A percentile compares a stretch with the other conserved stretches of the same genome.
phyloP scores from a whole-genome alignment of 2,888 invertebrate genomes.

The Pachydiplax longipennis region DNA sequence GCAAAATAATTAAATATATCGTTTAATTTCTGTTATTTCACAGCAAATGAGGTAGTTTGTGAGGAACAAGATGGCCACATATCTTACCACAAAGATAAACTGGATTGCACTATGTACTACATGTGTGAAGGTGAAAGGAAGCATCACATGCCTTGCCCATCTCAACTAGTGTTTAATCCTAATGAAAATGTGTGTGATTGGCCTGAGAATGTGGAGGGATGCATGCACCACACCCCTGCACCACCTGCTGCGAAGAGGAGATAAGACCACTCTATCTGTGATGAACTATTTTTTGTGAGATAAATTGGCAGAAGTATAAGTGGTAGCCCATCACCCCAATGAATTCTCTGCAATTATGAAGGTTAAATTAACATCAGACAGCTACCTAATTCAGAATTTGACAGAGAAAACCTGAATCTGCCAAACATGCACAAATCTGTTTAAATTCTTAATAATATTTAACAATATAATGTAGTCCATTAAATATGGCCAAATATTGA shows the following conservation, averaged over 20 bases:
- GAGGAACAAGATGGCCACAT: conserved; percentile 96
- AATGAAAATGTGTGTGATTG: conserved; percentile 95
- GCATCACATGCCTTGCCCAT: conserved; percentile 95
- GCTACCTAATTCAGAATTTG: neutral
- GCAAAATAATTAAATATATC: neutral
- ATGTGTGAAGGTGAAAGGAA: conserved; percentile 96
- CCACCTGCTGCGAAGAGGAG: conserved; percentile 60
- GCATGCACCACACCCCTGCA: conserved; percentile 74
- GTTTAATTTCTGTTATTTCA: conserved; percentile 51
- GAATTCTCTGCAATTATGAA: neutral
- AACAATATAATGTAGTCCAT: neutral
- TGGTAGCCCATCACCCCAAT: neutral
- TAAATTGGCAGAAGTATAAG: conserved; percentile 14
- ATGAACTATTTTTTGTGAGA: neutral
- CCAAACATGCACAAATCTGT: neutral
- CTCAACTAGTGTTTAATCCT: conserved; percentile 89
- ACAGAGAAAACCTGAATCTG: neutral
- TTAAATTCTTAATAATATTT: neutral
- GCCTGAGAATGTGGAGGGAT: conserved; percentile 94
- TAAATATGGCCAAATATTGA: neutral
- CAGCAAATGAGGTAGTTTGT: conserved; percentile 87
- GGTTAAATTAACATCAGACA: neutral
- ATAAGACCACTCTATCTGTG: conserved; percentile 26
- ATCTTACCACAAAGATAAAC: conserved; percentile 88
- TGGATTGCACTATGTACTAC: conserved; percentile 92